Base-by-base conservation (phyloP, 2,113 vertebrate species). In the Canis aureus region DNA sequence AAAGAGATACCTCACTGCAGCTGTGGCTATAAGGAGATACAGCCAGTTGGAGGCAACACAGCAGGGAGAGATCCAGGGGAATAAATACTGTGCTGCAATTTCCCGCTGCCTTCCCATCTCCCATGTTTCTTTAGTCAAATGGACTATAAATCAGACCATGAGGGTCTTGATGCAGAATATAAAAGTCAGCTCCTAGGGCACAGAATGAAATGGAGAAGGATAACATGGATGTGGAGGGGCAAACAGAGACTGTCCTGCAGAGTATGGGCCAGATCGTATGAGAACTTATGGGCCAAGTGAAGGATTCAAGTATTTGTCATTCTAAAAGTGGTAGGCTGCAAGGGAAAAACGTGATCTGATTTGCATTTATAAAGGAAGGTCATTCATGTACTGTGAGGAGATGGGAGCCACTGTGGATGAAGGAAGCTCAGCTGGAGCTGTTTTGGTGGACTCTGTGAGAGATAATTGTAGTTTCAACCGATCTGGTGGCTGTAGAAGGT, bases 361-460 rank as follows among this genome's bases (percentile, higher is more conserved):
- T 32, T 29, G 25, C 2, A 19, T 35, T 87, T 62, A 27, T 43
- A 17, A 73, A 23, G 35, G 62, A 64, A 76, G 19, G 12, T 59
- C 16, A 9, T 0, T 82, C 3, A 6, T 35, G 29, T 20, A 16
- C n/a, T 2, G 5, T 20, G 29, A 93, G 25, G 55, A 29, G 32
- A 32, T 1, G n/a, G 19, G 32, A 80, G 49, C 0, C 23, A 23
- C 3, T 8, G 0, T 8, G 27, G 25, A 78, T 2, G 3, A 25
- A 51, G 51, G 60, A 64, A 73, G 96, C 15, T 89, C 1, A 3
- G 32, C 1, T 49, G 86, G 25, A 53, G 11, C 67, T 12, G 22
- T 11, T 27, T 0, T 5, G 25, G 59, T 12, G 20, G 25, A 29
- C 69, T 25, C 29, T 20, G 2, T 5, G 81, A 59, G 53, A 69